Evolutionary conservation across 2,888 invertebrate genomes (phyloP), one percentile per base, ranked within the genome.

Genomic region (Hylaea fasciaria): DNA sequence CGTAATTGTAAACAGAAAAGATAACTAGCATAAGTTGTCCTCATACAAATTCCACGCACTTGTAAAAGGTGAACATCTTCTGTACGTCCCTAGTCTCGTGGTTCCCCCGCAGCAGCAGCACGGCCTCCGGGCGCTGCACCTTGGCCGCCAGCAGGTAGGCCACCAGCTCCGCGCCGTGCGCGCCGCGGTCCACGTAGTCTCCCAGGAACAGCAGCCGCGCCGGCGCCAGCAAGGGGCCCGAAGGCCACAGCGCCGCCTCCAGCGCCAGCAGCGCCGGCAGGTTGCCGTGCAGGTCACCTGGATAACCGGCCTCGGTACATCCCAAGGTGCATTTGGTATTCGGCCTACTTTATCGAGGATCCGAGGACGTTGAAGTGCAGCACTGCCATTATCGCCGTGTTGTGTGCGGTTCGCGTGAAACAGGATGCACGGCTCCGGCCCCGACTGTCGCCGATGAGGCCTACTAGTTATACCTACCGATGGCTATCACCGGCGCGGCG

Each of bases 201-300:
- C 96, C 96, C 0, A 96, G 93, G 82, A 96, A 96, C 8, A 96
- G 87, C 58, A 96, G 86, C 14, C 91, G 92, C 4, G 94, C 93
- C 0, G 96, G 95, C 10, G 94, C 93, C 45, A 96, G 84, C 8
- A 93, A 88, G 0, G 94, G 93, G 0, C 96, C 95, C 60, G 94
- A 86, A 14, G 95, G 91, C 96, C 96, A 96, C 12, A 96, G 84
- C 0, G 94, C 92, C 62, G 93, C 91, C 82, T 96, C 96, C 87
- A 96, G 95, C 49, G 94, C 91, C 8, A 95, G 86, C 35, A 96
- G 85, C 68, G 96, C 95, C 9, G 89, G 82, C 64, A 94, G 93
- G 82, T 96, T 96, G 16, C 96, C 96, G 85, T 96, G 96, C 40
- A 96, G 89, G 76, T 96, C 96, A 7, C 96, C 96, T 95, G 62